phyloP scores from a whole-genome alignment of 2,888 invertebrate species.

The Pristionchus maxplancki region DNA sequence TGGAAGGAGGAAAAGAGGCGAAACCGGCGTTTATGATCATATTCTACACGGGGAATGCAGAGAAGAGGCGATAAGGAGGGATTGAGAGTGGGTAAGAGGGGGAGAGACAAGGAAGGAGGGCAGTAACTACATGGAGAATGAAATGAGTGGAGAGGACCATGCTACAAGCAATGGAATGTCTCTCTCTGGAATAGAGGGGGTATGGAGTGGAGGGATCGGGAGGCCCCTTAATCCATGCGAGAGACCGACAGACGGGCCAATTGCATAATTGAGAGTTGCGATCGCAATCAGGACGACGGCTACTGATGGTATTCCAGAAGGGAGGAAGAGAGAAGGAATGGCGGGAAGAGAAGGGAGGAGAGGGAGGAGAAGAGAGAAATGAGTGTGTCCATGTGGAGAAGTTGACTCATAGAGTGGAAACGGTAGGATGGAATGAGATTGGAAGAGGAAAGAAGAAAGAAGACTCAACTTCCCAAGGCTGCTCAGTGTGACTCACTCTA shows the following conservation, averaged over 20 bases:
- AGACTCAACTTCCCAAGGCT: not conserved
- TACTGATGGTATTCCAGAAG: constrained; percentile 47
- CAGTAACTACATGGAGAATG: constrained; percentile 10
- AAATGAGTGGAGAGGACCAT: not conserved
- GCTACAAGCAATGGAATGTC: not conserved
- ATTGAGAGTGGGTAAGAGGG: constrained; percentile 25
- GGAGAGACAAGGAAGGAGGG: constrained; percentile 17
- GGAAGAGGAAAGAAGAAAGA: not conserved
- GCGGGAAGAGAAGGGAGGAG: not conserved
- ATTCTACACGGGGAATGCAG: not conserved
- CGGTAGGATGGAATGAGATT: constrained; percentile 37
- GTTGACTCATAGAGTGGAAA: constrained; percentile 47
- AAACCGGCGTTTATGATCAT: constrained; percentile 19
- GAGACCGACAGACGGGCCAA: not conserved
- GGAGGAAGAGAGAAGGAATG: not conserved
- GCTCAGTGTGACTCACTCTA: constrained; percentile 24
- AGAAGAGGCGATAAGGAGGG: constrained; percentile 12
- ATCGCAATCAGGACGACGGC: constrained; percentile 56
- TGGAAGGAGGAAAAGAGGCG: constrained; percentile 12
- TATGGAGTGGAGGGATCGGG: not conserved
- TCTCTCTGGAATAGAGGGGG: not conserved
- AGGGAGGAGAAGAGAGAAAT: constrained; percentile 36
- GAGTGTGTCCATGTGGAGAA: constrained; percentile 49
- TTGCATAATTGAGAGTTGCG: constrained; percentile 27
- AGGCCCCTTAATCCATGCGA: not conserved